Base-by-base conservation (phyloP, 2,113 vertebrate species). In the Phrynocephalus versicolor region DNA sequence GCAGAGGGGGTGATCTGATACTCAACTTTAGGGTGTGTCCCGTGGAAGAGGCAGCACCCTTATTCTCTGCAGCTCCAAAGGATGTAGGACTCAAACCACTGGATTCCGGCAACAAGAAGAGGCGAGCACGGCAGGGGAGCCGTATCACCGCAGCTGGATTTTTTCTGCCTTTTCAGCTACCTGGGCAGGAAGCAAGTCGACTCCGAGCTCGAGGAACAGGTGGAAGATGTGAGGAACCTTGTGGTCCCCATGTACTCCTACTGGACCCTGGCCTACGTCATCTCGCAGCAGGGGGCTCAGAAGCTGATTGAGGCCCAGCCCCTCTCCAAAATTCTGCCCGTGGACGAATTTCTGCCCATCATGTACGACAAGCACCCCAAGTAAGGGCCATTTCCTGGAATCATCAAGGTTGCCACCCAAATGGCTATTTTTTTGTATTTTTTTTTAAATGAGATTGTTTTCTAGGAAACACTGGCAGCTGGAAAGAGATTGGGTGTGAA, bases 361-460 rank as follows among this genome's bases (percentile, higher is more conserved):
- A 99, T 99, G 99, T 99, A 98, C 0, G 97, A 99, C 97, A 98
- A 96, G 86, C 99, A 99, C 89, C 97, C 98, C 88, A 99, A 98
- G 99, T 99, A 95, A 94, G 94, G 64, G 89, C 14, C 25, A 67
- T 13, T 67, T 27, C 64, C 64, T 67, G 64, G 30, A 10, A 65
- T 51, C 5, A 51, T 51, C 10, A 10, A 10, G 45, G 45, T 10
- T 51, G 45, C 45, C 5, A 10, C 45, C 45, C 5, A 10, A 51
- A 51, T 51, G 10, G 45, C 45, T 51, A 10, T 5, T 51, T 5
- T 51, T 51, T 5, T 51, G 5, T 51, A 10, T 51, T 51, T 51
- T 5, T 51, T 51, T 51, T 5, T 51, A 51, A 51, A 51, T 51
- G 45, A 51, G 45, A 10, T 51, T 51, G 10, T 51, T 51, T 51